These are phyloP conservation scores for Aurelia aurita complex sp. Pacific DNA, from an alignment of 30 jellyfish, hydroid and myxozoan species.

Conservation along the genomic window DNA sequence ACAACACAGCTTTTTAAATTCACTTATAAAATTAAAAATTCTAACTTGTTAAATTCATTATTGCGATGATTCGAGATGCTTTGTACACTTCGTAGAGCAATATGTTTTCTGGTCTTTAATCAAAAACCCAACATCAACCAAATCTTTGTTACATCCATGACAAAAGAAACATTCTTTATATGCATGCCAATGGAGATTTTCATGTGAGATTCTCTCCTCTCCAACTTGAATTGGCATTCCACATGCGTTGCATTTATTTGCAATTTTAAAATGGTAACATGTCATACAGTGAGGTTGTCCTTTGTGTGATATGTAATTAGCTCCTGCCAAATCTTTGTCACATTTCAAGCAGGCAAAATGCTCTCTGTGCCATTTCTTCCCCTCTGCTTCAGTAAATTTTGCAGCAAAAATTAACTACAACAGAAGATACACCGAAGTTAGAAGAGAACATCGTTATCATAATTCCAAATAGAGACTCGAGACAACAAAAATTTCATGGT, in stretches of 20 bases:
- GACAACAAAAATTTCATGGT: too few relatives aligned
- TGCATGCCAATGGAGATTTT: conserved; percentile 75
- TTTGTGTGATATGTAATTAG: conserved; percentile 59
- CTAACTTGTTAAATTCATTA: background rate
- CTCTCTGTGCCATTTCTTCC: conserved; percentile 77
- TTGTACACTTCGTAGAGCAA: conserved; percentile 58
- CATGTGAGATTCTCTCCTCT: conserved; percentile 57
- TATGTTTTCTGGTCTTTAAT: conserved; percentile 32
- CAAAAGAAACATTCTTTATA: conserved; percentile 78
- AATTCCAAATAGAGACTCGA: too few relatives aligned
- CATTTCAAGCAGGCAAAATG: conserved; percentile 89
- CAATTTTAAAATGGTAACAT: conserved; percentile 73
- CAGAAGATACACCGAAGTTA: background rate
- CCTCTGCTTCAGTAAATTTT: conserved; percentile 85
- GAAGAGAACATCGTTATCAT: too few relatives aligned
- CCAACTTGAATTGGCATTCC: conserved; percentile 76
- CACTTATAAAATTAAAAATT: too few relatives aligned
- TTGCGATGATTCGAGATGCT: background rate
- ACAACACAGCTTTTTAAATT: too few relatives aligned
- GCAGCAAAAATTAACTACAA: conserved; percentile 78
- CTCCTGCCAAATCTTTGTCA: conserved; percentile 69
- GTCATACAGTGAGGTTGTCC: conserved; percentile 78
- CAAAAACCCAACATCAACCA: conserved; percentile 65
- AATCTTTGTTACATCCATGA: conserved; percentile 65
- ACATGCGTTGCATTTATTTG: conserved; percentile 73